Base-by-base conservation (phyloP, 2,888 invertebrate species). In the Slavum lentiscoides region DNA sequence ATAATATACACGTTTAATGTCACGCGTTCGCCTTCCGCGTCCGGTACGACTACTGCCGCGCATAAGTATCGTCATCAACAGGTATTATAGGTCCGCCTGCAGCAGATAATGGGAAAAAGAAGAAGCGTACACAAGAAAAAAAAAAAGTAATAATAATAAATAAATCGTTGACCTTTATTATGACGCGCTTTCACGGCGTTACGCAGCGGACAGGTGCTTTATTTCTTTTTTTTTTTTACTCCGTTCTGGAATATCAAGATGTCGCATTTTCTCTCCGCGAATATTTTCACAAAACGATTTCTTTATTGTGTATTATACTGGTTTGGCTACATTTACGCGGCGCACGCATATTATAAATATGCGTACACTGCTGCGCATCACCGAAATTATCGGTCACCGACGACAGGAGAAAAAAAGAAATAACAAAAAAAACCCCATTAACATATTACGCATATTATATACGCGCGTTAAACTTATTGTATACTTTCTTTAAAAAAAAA, bases 231-330 rank as follows among this genome's bases (percentile, higher is more conserved):
- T 9, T 43, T 43, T 43, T 43, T 80, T 80, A 72, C 80, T 72
- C 23, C 23, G 21, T 80, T 80, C 80, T 80, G 80, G 80, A 80
- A 80, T 80, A 80, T 58, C 80, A 43, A 80, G 80, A 80, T 80
- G 80, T 72, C 80, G 55, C 80, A 80, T 80, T 80, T 80, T 80
- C 80, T 80, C 80, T 72, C 62, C 37, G 30, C 23, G 67, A 62
- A 62, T 62, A 39, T 77, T 80, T 80, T 80, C 72, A 72, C 80
- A 58, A 39, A 80, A 72, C 72, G 80, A 72, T 80, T 80, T 80
- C 80, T 80, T 80, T 80, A 30, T 30, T 30, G 30, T 80, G 80
- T 80, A 70, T 3, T 3, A 80, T 80, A 80, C 80, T 66, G 64
- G 80, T 80, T 80, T 72, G 80, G 80, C 11, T 43, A 64, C 64